Evolutionary conservation across 2,113 vertebrate genomes (phyloP).

Genomic region (Burhinus bistriatus): DNA sequence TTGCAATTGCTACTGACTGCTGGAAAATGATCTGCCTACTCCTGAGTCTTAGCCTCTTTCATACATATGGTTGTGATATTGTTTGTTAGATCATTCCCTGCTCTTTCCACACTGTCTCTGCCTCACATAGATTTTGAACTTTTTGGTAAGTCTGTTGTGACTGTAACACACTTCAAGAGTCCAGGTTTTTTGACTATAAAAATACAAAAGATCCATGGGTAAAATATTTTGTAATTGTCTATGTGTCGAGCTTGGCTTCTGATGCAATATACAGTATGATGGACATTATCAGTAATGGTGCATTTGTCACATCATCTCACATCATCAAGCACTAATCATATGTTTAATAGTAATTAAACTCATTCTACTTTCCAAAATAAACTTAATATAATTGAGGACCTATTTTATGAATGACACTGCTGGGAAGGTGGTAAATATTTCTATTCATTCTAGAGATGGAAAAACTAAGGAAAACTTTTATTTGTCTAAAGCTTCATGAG

Average conservation of each 20-base stretch:
- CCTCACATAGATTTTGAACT: neutral
- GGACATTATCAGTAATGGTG: neutral
- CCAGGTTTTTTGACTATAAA: neutral
- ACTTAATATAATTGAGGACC: neutral
- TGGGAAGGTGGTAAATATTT: neutral
- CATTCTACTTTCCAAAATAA: neutral
- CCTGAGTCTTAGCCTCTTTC: neutral
- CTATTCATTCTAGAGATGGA: neutral
- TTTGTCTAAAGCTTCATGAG: neutral
- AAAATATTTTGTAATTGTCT: neutral
- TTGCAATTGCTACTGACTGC: conserved; percentile 19
- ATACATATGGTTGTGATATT: neutral
- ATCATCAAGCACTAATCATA: neutral
- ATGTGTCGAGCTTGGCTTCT: neutral
- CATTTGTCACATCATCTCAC: neutral
- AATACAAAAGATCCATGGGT: neutral
- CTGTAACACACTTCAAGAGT: neutral
- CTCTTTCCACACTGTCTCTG: neutral
- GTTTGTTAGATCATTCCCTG: neutral
- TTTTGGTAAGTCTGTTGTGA: neutral
- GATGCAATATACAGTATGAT: neutral
- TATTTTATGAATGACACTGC: neutral
- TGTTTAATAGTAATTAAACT: neutral
- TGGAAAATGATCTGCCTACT: neutral
- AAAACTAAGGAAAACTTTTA: neutral